Evolutionary conservation across 2,797 vertebrate species (phyloP).

Genomic region (Peromyscus aztecus): DNA sequence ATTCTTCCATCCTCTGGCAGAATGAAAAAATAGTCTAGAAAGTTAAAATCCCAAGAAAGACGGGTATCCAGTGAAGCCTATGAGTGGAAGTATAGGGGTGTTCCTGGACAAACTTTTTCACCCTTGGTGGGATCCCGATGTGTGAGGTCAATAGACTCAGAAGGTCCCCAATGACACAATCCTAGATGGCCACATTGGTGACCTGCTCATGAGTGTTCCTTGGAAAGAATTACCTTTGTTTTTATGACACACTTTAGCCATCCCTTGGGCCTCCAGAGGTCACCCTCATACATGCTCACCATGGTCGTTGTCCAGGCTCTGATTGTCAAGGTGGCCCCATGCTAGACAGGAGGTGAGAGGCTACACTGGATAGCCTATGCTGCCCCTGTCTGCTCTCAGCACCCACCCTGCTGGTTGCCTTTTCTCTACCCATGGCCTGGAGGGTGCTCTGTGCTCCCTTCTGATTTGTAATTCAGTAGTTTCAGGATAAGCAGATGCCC

Average conservation of each 20-base stretch:
- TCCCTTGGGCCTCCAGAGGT: background rate
- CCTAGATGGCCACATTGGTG: rapidly evolving
- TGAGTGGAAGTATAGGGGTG: background rate
- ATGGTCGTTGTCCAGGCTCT: background rate
- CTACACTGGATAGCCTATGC: too few species aligned
- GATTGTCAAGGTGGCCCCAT: background rate
- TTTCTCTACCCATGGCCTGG: slow-evolving; percentile 42
- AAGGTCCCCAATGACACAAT: background rate
- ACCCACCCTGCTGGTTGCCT: background rate
- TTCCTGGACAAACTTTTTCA: background rate
- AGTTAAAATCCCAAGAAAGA: background rate
- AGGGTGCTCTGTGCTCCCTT: slow-evolving; percentile 69
- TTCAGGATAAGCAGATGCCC: slow-evolving; percentile 72
- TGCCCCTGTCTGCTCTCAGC: background rate
- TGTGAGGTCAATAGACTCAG: background rate
- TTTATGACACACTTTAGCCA: rapidly evolving
- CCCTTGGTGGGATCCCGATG: rapidly evolving
- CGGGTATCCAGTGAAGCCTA: rapidly evolving
- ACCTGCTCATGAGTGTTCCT: background rate
- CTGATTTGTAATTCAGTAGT: slow-evolving; percentile 69
- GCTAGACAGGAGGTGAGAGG: background rate
- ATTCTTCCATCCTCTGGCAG: background rate
- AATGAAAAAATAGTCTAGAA: background rate
- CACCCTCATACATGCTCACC: background rate
- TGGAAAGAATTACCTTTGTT: too few species aligned